Evolutionary conservation across 2,888 invertebrate genomes (phyloP), one percentile per base, ranked within the genome.

Genomic region (Caenorhabditis doughertyi): DNA sequence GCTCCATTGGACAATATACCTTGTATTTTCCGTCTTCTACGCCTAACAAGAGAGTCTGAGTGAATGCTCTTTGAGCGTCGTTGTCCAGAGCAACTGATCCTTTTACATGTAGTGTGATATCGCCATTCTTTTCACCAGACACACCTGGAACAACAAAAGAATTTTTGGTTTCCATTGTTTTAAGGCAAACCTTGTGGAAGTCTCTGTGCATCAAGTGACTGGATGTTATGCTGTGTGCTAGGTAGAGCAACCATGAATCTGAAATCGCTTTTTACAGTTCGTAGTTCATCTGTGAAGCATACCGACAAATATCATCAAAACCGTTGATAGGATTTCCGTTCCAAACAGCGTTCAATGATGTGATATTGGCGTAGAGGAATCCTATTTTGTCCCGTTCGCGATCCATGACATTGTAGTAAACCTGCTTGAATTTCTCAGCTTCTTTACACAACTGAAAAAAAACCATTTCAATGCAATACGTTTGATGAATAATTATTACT

Each of bases 401-500:
- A 91, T 97, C 97, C 79, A 96, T 93, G 90, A 95, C 95, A 89
- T 96, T 96, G 92, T 97, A 97, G 92, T 95, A 97, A 3, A 96
- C 93, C 93, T 95, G 95, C 3, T 95, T 95, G 90, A 97, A 97
- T 90, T 96, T 95, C 93, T 96, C 95, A 0, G 96, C 96, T 53
- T 84, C 83, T 11, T 67, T 70, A 62, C 86, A 85, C 3, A 83
- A 21, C 77, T 84, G 62, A 68, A 82, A 74, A 29, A 56, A 5
- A 39, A n/a, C n/a, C n/a, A 35, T 35, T 47, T n/a, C 9, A 5
- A 1, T 2, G 18, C n/a, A n/a, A n/a, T n/a, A n/a, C n/a, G n/a
- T n/a, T n/a, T n/a, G n/a, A n/a, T n/a, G n/a, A n/a, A n/a, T n/a
- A n/a, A n/a, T n/a, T n/a, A n/a, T n/a, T n/a, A 82, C 82, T 62